A percentile compares a stretch with the other conserved stretches of the same genome.
Evolutionary conservation across 2,797 vertebrate species (phyloP).

Genomic region (Sitta carolinensis): DNA sequence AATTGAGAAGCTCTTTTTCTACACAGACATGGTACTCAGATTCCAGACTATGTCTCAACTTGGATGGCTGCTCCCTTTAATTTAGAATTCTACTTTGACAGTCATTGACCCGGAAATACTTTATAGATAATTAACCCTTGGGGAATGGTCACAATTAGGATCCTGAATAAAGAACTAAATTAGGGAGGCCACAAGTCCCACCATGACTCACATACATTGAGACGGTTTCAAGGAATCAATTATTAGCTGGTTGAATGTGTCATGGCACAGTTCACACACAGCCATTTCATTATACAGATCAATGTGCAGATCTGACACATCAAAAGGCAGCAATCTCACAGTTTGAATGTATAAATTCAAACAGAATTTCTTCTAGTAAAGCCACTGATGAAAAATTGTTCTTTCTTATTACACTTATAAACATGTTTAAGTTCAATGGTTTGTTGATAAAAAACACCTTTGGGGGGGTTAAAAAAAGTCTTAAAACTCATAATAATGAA

Average conservation of each 20-base stretch:
- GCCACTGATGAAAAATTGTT: neutral
- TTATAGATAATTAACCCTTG: neutral
- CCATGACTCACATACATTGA: neutral
- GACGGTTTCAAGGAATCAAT: neutral
- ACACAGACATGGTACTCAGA: neutral
- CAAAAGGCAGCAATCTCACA: neutral
- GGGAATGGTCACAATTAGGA: neutral
- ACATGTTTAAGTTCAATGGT: neutral
- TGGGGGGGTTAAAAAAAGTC: fast-evolving
- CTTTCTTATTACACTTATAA: neutral
- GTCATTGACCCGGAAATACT: neutral
- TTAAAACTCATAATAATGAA: neutral
- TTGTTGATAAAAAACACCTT: neutral
- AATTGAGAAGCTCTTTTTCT: neutral
- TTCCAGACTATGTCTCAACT: neutral
- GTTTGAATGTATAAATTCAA: neutral
- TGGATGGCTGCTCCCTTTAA: neutral
- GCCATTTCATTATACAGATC: neutral
- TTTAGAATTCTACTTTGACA: neutral
- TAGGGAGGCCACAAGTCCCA: neutral
- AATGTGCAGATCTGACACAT: neutral
- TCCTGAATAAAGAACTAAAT: neutral
- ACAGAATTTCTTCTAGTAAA: neutral
- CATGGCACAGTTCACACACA: neutral
- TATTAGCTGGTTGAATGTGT: neutral